phyloP scores from a whole-genome alignment of 1,140 invertebrate genomes.

The Chymomyza costata region DNA sequence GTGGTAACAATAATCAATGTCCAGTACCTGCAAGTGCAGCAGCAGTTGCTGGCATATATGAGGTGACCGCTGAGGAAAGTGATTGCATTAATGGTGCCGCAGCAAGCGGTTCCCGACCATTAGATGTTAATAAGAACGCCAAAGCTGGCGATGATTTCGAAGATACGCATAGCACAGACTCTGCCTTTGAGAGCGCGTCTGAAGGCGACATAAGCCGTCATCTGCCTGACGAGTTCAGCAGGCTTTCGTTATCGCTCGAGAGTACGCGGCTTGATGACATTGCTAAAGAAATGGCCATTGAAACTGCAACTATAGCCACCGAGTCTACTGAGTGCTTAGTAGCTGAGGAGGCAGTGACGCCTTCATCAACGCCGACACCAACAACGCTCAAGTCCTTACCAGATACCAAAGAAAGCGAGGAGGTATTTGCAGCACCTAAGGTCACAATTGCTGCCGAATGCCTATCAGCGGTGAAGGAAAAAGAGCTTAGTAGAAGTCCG shows the following conservation, averaged over 20 bases:
- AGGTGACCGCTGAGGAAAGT: slow-evolving; percentile 65
- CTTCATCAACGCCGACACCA: slow-evolving; percentile 8
- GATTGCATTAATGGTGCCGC: slow-evolving; percentile 51
- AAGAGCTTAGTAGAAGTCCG: slow-evolving; percentile 34
- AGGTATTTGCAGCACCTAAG: slow-evolving; percentile 25
- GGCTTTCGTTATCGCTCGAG: slow-evolving; percentile 60
- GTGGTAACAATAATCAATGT: slow-evolving; percentile 40
- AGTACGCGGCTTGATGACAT: slow-evolving; percentile 64
- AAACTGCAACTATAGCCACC: slow-evolving; percentile 69
- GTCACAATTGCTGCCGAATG: slow-evolving; percentile 61
- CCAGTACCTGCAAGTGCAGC: slow-evolving; percentile 1
- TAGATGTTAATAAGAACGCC: slow-evolving; percentile 67
- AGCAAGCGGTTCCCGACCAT: slow-evolving; percentile 36
- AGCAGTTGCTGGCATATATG: slow-evolving; percentile 34
- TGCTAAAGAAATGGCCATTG: slow-evolving; percentile 59
- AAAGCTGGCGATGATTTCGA: slow-evolving; percentile 58
- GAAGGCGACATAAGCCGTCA: slow-evolving; percentile 72
- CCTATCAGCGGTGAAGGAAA: slow-evolving; percentile 32
- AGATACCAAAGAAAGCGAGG: not conserved
- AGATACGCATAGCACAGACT: slow-evolving; percentile 73
- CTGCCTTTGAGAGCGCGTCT: slow-evolving; percentile 69
- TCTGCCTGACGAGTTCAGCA: slow-evolving; percentile 66
- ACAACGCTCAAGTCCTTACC: not conserved
- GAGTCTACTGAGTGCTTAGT: slow-evolving; percentile 66
- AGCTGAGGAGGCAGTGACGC: slow-evolving; percentile 36